A percentile compares a stretch with the other conserved stretches of the same genome.
Conservation (phyloP, 1,140 invertebrate species). For the Tribolium castaneum region DNA sequence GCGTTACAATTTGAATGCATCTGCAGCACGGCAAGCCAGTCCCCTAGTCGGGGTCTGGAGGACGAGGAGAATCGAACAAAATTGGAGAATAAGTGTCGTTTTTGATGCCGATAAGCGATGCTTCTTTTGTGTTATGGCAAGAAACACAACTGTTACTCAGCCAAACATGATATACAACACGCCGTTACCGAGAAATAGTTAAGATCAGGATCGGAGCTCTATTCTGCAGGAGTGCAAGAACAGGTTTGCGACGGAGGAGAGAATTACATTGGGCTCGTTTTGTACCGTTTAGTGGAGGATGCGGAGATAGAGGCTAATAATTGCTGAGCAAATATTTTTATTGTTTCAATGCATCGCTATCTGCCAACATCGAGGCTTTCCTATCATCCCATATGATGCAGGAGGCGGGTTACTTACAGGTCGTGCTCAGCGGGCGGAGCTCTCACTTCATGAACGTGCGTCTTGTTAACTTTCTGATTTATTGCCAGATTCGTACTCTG, state of each 20-base stretch:
- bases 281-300: slow-evolving; percentile 38
- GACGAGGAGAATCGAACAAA: background rate
- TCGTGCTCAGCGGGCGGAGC: slow-evolving; percentile 58
- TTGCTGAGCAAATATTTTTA: slow-evolving; percentile 61
- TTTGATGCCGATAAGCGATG: slow-evolving; percentile 4
- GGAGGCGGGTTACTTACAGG: slow-evolving; percentile 52
- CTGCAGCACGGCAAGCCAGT: slow-evolving; percentile 21
- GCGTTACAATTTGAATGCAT: slow-evolving; percentile 41
- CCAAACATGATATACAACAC: slow-evolving; percentile 30
- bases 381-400: slow-evolving; percentile 59
- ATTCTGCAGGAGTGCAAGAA: slow-evolving; percentile 11
- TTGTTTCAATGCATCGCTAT: slow-evolving; percentile 54
- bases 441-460: slow-evolving; percentile 61
- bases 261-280: slow-evolving; percentile 16
- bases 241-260: slow-evolving; percentile 21
- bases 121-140: slow-evolving; percentile 8
- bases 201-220: slow-evolving; percentile 21
- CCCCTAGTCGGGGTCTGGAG: too few species aligned
- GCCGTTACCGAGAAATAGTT: slow-evolving; percentile 33
- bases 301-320: slow-evolving; percentile 48
- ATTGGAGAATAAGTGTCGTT: background rate
- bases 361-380: slow-evolving; percentile 41
- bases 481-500: slow-evolving; percentile 52
- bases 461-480: slow-evolving; percentile 63
- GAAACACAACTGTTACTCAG: slow-evolving; percentile 26